Evolutionary conservation across 2,113 vertebrate species (phyloP).

Genomic region (Oenanthe oenanthe): DNA sequence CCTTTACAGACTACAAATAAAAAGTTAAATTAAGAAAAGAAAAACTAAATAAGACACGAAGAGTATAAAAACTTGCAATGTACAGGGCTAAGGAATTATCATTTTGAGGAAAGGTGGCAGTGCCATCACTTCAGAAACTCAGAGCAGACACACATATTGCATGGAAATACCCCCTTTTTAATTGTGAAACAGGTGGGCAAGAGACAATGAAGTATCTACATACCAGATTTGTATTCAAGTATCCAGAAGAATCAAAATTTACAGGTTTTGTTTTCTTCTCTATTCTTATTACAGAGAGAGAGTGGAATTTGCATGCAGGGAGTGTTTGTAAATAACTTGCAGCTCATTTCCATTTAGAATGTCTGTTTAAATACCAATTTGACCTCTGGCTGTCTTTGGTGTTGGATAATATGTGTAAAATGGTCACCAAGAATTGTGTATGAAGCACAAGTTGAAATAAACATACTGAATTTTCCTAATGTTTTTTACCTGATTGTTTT

Average conservation of each 20-base stretch:
- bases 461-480: neutral
- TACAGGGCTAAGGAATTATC: neutral
- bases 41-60: neutral
- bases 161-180: neutral
- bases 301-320: conserved; percentile 40
- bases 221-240: conserved; percentile 31
- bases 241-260: conserved; percentile 41
- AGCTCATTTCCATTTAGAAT: conserved; percentile 77
- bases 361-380: conserved; percentile 74
- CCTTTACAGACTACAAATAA: neutral
- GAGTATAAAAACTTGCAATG: neutral
- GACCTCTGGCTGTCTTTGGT: conserved; percentile 60
- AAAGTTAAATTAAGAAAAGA: neutral
- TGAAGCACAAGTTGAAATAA: conserved; percentile 29
- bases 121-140: neutral
- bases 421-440: conserved; percentile 52
- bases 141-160: neutral
- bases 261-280: conserved; percentile 50
- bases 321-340: conserved; percentile 42
- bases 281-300: conserved; percentile 14
- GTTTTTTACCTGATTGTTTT: neutral
- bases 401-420: conserved; percentile 58
- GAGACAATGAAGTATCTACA: neutral
- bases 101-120: neutral
- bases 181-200: neutral